Percentiles rank a stretch among this genome's conserved stretches.
phyloP scores from a whole-genome alignment of 2,113 vertebrate species.

The Pedetes capensis region DNA sequence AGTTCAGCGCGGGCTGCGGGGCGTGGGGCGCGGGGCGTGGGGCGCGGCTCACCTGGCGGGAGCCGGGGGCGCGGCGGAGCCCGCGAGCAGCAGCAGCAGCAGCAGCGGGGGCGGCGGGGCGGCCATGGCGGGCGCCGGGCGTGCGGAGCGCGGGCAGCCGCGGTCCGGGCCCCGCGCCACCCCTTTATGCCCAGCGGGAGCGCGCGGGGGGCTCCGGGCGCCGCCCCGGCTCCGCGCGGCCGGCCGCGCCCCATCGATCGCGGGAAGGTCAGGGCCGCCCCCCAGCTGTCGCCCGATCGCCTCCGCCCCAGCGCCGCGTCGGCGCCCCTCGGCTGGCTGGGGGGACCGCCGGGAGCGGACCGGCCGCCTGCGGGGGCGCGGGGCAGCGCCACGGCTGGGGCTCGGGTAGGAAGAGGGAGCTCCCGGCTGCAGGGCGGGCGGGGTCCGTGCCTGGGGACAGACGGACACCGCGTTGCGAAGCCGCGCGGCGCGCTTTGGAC shows the following conservation, averaged over 20 bases:
- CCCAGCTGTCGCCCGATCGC: conserved; percentile 58
- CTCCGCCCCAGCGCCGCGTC: not conserved
- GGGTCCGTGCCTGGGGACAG: not conserved
- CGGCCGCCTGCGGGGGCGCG: not conserved
- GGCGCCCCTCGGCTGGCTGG: conserved; percentile 31
- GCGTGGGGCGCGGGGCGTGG: not conserved
- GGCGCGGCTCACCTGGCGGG: conserved; percentile 46
- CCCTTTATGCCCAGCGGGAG: conserved; percentile 30
- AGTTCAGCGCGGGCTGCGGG: not conserved
- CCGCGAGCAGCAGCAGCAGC: not conserved
- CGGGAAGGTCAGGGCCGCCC: conserved; percentile 69
- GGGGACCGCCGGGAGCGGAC: not conserved
- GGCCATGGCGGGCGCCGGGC: not conserved
- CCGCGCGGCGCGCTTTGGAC: no score
- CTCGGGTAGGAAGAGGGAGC: not conserved
- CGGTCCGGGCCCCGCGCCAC: not conserved
- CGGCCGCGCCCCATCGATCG: conserved; percentile 37
- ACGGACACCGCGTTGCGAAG: not conserved
- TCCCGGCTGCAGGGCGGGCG: no score
- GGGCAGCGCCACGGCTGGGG: not conserved
- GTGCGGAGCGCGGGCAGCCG: not conserved
- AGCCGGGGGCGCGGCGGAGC: not conserved
- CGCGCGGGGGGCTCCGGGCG: not conserved
- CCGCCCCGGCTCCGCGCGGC: conserved; percentile 49
- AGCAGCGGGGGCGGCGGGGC: not conserved